Evolutionary conservation across 2,888 invertebrate species (phyloP), one percentile per base, ranked within the genome.

Genomic region (Drosophila ezoana): DNA sequence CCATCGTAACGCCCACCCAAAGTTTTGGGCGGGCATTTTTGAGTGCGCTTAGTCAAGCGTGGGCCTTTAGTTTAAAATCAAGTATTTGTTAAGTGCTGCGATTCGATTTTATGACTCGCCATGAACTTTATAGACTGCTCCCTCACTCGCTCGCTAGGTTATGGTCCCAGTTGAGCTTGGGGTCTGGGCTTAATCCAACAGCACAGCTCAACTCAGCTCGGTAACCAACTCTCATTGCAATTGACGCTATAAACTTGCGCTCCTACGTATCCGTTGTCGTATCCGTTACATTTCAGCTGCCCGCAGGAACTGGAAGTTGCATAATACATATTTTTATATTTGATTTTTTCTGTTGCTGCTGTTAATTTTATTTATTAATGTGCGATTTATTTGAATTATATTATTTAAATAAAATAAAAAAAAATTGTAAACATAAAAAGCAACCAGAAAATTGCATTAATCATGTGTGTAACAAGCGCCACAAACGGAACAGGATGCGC

Each of bases 11-110:
- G 56, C 59, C 48, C 54, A 18, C 14, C 35, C 23, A n/a, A 61
- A 62, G 44, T 61, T 57, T 76, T 37, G 63, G 72, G 66, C 10
- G 59, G 48, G 52, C 76, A 69, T 79, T 83, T 83, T 66, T 53
- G 52, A 68, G 68, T 56, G 67, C 58, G 77, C 13, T 77, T 66
- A 86, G 68, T 83, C 72, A 88, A 82, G 77, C 86, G 83, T 88
- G 59, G 43, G 49, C 61, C 80, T 82, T 86, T 71, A 71, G 83
- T 72, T 82, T 75, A 69, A 77, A 65, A 68, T 72, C 76, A 76
- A 80, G 88, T 82, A 87, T 87, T 81, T 85, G 73, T 70, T 72
- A 79, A 87, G 83, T 85, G 74, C 86, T 65, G 63, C 54, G 77
- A 75, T 67, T 86, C 72, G 86, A 82, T 79, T 82, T 68, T 51